A percentile compares a stretch with the other conserved stretches of the same genome.
phyloP scores from a whole-genome alignment of 2,888 invertebrate genomes.

The Meteorus cinctellus region DNA sequence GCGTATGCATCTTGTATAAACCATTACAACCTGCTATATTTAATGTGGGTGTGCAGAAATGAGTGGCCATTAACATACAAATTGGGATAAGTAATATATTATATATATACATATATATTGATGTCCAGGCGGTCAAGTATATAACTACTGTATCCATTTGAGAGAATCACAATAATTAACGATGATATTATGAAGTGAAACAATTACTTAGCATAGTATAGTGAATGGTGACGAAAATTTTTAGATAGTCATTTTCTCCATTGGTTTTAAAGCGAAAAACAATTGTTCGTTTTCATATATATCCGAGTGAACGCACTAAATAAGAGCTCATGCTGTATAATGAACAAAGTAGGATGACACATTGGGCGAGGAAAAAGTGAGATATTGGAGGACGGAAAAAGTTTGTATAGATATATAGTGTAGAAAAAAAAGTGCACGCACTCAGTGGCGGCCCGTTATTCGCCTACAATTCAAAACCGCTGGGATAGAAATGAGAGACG shows the following conservation, averaged over 20 bases:
- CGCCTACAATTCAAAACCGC: constrained; percentile 73
- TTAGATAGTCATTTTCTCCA: too few species aligned
- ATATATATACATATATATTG: constrained; percentile 61
- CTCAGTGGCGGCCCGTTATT: constrained; percentile 68
- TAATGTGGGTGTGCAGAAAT: constrained; percentile 39
- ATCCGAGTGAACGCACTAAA: too few species aligned
- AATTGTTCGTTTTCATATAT: too few species aligned
- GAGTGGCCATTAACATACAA: constrained; percentile 70
- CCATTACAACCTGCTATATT: constrained; percentile 51
- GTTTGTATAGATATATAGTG: constrained; percentile 28
- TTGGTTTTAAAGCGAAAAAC: too few species aligned
- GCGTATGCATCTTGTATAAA: constrained; percentile 24
- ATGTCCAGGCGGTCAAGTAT: constrained; percentile 64
- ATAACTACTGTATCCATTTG: constrained; percentile 59
- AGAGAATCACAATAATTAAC: constrained; percentile 50
- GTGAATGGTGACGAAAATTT: too few species aligned
- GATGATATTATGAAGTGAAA: background rate
- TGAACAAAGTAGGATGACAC: background rate
- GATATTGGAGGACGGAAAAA: constrained; percentile 55
- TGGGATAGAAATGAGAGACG: constrained; percentile 74
- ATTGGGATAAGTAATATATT: constrained; percentile 71
- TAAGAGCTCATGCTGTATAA: background rate
- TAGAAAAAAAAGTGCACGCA: constrained; percentile 27
- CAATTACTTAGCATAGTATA: background rate
- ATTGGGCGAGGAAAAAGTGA: background rate